Conservation (phyloP, 1,140 invertebrate species). For the Tenebrio molitor region DNA sequence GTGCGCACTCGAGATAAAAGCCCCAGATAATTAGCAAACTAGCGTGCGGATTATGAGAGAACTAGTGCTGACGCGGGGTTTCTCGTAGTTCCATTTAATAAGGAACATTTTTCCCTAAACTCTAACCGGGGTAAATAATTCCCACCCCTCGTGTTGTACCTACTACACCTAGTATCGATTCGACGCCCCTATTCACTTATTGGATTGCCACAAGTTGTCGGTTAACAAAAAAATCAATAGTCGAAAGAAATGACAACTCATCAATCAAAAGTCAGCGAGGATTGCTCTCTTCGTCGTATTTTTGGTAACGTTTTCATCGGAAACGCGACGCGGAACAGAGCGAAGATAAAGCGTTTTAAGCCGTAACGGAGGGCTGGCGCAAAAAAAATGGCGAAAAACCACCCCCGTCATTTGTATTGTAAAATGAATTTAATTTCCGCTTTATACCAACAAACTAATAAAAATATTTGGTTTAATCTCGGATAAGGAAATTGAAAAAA, state of each 20-base stretch:
- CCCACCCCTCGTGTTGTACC: too few species aligned
- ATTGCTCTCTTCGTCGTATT: slow-evolving; percentile 3
- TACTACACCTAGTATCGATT: slow-evolving; percentile 33
- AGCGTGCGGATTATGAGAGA: too few species aligned
- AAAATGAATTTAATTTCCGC: slow-evolving; percentile 39
- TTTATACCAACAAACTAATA: slow-evolving; percentile 28
- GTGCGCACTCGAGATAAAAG: background rate
- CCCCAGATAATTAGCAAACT: too few species aligned
- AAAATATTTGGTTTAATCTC: slow-evolving; percentile 39
- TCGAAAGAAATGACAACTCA: slow-evolving; percentile 34
- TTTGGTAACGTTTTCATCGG: slow-evolving; percentile 16
- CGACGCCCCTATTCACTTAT: slow-evolving; percentile 31
- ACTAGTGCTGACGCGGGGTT: too few species aligned
- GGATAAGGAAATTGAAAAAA: slow-evolving; percentile 38
- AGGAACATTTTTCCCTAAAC: too few species aligned
- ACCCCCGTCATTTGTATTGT: slow-evolving; percentile 11
- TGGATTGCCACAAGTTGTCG: slow-evolving; percentile 36
- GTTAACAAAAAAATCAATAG: slow-evolving; percentile 33
- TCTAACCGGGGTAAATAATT: too few species aligned
- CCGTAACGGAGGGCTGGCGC: too few species aligned
- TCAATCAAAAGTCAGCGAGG: slow-evolving; percentile 13
- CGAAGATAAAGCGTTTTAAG: background rate
- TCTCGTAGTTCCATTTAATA: too few species aligned
- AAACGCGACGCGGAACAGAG: slow-evolving; percentile 3
- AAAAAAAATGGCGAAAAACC: background rate